Percentiles rank a stretch among this genome's conserved stretches.
Conservation (phyloP, 2,113 vertebrate genomes). For the Campylomormyrus numenius region DNA sequence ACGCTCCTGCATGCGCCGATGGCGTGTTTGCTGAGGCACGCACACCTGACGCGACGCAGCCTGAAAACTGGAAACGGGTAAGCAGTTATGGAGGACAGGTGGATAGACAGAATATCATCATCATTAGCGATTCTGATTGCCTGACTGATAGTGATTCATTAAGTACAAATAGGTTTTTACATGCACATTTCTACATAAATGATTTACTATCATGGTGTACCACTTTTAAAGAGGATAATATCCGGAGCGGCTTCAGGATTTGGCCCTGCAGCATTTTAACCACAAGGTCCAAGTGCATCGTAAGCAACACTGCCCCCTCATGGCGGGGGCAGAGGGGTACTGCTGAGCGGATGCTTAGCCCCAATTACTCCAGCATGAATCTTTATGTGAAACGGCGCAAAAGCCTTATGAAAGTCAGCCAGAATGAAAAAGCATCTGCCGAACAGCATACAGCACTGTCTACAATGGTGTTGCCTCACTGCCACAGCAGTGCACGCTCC, state of each 20-base stretch:
- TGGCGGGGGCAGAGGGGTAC: not conserved
- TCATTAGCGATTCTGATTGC: not conserved
- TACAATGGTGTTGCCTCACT: not conserved
- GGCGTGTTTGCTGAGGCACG: not conserved
- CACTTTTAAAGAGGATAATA: not conserved
- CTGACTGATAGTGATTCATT: not conserved
- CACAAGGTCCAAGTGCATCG: not conserved
- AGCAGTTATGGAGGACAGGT: not conserved
- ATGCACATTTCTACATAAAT: not conserved
- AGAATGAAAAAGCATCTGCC: not conserved
- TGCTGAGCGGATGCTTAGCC: not conserved
- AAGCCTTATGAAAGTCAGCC: not conserved
- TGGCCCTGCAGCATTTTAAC: not conserved
- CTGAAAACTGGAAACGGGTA: not conserved
- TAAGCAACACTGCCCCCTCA: not conserved
- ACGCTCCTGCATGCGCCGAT: no score
- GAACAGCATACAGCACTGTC: not conserved
- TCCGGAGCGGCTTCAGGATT: not conserved
- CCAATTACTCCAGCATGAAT: not conserved
- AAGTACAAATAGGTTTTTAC: not conserved
- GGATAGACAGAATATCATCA: not conserved
- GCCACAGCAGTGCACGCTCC: not conserved
- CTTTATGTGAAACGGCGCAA: not conserved
- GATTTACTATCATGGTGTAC: not conserved
- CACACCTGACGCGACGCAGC: not conserved